Conservation (phyloP, 2,113 vertebrate species). For the Platichthys stellatus region DNA sequence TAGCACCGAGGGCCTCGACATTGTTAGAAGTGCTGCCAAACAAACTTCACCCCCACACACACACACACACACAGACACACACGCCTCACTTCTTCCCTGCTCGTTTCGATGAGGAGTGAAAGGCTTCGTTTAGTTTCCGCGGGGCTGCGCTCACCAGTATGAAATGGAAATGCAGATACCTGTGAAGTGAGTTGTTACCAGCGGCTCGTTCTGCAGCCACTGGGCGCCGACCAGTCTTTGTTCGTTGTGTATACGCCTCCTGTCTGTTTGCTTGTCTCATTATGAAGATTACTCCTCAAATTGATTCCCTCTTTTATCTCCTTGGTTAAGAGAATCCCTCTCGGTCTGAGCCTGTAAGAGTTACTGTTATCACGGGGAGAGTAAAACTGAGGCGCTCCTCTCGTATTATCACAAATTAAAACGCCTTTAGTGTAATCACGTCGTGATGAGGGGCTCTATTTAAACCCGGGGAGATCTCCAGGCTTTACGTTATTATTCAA, state of each 20-base stretch:
- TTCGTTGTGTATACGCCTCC: constrained; percentile 13
- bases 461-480: constrained; percentile 19
- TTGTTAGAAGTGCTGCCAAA: constrained; percentile 76
- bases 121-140: background rate
- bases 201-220: constrained; percentile 25
- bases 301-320: constrained; percentile 54
- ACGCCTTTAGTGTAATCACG: constrained; percentile 55
- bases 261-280: constrained; percentile 56
- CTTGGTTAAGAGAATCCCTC: background rate
- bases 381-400: background rate
- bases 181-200: constrained; percentile 4
- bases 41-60: constrained; percentile 27
- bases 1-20: constrained; percentile 63
- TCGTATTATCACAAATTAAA: constrained; percentile 59
- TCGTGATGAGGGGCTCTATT: constrained; percentile 35
- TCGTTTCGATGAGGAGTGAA: constrained; percentile 33
- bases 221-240: constrained; percentile 4
- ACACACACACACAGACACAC: constrained; percentile 34
- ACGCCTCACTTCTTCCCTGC: constrained; percentile 29
- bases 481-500: constrained; percentile 46
- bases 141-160: background rate
- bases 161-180: constrained; percentile 37
- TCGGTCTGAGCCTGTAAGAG: constrained; percentile 5
- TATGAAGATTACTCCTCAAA: constrained; percentile 59
- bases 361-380: constrained; percentile 33